A percentile compares a stretch with the other conserved stretches of the same genome.
These are phyloP conservation scores for Emydura subglobosa DNA, from an alignment of 2,113 vertebrate genomes.

Conservation along the genomic window DNA sequence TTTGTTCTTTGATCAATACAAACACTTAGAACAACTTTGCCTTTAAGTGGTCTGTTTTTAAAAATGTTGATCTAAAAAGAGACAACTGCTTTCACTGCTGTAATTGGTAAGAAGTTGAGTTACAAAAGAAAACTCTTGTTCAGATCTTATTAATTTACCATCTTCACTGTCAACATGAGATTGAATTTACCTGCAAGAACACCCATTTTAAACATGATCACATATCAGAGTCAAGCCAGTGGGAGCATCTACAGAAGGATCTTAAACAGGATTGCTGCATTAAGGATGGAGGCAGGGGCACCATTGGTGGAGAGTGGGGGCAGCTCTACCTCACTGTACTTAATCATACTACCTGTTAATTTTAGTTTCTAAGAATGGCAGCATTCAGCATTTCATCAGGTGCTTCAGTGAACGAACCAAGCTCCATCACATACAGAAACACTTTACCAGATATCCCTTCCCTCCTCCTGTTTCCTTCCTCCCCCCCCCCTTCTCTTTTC, in stretches of 20 bases:
- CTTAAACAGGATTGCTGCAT: background rate
- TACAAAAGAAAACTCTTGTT: background rate
- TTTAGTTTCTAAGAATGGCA: background rate
- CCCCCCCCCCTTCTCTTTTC: background rate
- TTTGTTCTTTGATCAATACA: conserved; percentile 55
- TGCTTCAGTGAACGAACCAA: background rate
- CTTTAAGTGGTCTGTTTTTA: conserved; percentile 29
- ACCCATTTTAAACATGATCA: background rate
- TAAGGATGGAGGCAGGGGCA: background rate
- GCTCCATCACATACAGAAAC: background rate
- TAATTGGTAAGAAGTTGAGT: background rate
- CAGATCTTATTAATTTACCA: background rate
- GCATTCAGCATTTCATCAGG: background rate
- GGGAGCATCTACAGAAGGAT: background rate
- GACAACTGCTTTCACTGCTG: background rate
- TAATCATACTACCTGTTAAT: background rate
- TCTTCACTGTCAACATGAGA: conserved; percentile 5
- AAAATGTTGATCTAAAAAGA: conserved; percentile 12
- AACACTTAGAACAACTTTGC: conserved; percentile 31
- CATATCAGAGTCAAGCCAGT: background rate
- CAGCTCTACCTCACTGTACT: background rate
- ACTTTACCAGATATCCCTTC: background rate
- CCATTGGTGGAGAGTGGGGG: too few species aligned
- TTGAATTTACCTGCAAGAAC: background rate
- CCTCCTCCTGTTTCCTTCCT: background rate